Conservation (phyloP, 2,888 invertebrate genomes). For the Epistrophe eligans region DNA sequence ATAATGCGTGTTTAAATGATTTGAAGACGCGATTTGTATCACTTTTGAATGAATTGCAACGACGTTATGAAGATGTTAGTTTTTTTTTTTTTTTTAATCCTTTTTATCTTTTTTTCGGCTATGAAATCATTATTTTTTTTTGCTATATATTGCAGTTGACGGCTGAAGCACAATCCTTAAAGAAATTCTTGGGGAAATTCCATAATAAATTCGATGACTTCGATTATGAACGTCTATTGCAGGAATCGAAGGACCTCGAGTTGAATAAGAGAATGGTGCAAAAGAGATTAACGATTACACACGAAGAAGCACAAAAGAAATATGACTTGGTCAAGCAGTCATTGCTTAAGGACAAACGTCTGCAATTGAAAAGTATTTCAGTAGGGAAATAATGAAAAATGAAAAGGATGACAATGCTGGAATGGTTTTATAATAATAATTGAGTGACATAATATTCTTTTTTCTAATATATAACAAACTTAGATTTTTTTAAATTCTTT, state of each 20-base stretch:
- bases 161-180: conserved; percentile 81
- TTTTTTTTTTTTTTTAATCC: no score
- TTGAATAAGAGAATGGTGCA: conserved; percentile 83
- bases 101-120: background rate
- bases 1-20: conserved; percentile 86
- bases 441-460: background rate
- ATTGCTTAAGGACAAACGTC: conserved; percentile 79
- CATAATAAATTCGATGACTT: conserved; percentile 82
- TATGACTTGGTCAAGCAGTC: conserved; percentile 81
- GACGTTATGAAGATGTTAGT: conserved; percentile 87
- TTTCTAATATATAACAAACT: background rate
- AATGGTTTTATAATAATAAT: background rate
- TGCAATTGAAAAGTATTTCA: conserved; percentile 77
- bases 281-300: conserved; percentile 82
- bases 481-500: background rate
- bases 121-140: background rate
- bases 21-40: conserved; percentile 87
- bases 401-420: background rate
- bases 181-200: conserved; percentile 82
- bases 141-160: conserved; percentile 78
- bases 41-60: conserved; percentile 87
- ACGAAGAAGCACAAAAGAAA: conserved; percentile 82
- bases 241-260: conserved; percentile 81
- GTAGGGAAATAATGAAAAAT: background rate
- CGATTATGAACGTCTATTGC: conserved; percentile 81